These are phyloP conservation scores for Crenichthys baileyi DNA, from an alignment of 2,797 vertebrate species.

Conservation along the genomic window DNA sequence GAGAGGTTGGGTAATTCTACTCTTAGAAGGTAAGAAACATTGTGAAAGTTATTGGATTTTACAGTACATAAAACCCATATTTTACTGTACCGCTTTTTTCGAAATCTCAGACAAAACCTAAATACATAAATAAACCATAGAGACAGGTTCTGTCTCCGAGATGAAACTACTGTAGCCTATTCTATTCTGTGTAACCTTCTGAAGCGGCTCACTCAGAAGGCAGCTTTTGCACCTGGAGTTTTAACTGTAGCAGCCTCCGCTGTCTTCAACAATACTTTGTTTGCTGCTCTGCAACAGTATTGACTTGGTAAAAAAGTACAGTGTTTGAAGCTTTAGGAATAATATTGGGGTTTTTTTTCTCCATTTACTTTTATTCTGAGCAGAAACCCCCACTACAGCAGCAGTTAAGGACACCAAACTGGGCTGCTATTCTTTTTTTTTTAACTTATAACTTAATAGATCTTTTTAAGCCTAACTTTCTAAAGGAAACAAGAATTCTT, in stretches of 20 bases:
- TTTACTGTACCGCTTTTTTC: no score
- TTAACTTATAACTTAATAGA: not conserved
- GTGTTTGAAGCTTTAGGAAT: conserved; percentile 1
- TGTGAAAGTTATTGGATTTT: not conserved
- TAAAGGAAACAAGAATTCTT: no score
- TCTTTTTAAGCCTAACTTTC: not conserved
- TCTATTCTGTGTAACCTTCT: not conserved
- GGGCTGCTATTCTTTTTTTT: not conserved
- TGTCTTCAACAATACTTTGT: not conserved
- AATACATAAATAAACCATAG: not conserved
- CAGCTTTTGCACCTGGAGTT: conserved; percentile 6
- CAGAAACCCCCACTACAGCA: not conserved
- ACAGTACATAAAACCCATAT: not conserved
- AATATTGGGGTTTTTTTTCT: not conserved
- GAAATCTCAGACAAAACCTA: not conserved
- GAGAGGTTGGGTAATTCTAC: not conserved
- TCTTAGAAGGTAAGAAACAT: not conserved
- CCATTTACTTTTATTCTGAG: not conserved
- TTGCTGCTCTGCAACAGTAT: not conserved
- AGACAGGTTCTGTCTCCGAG: not conserved
- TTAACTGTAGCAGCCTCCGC: not conserved
- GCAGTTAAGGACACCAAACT: not conserved
- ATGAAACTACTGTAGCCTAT: not conserved
- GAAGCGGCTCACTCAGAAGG: not conserved
- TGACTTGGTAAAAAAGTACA: conserved; percentile 14